phyloP scores from a whole-genome alignment of 2,888 invertebrate species.

The Lasioglossum morio region DNA sequence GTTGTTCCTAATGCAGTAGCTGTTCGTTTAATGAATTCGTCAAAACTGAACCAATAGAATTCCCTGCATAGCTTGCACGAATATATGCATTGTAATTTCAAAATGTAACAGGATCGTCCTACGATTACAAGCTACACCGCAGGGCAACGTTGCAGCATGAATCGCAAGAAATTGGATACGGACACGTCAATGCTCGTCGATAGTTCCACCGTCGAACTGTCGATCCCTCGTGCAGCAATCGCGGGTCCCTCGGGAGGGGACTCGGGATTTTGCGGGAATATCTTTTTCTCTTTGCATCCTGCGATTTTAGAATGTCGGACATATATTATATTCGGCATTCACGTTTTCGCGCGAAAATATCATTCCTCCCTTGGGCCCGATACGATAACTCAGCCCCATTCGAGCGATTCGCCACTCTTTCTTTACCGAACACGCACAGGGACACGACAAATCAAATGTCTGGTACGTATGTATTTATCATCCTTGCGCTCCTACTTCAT shows the following conservation, averaged over 20 bases:
- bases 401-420: constrained; percentile 36
- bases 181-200: constrained; percentile 46
- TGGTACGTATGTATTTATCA: constrained; percentile 36
- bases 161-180: constrained; percentile 38
- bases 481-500: neutral
- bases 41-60: too few species aligned
- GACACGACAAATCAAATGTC: constrained; percentile 55
- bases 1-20: too few species aligned
- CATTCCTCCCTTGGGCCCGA: constrained; percentile 71
- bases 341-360: constrained; percentile 70
- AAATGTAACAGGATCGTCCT: neutral
- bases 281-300: constrained; percentile 57
- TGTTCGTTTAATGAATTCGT: too few species aligned
- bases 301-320: constrained; percentile 65
- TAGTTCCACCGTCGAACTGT: constrained; percentile 60
- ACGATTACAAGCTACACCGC: constrained; percentile 9
- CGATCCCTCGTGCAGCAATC: constrained; percentile 65
- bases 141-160: constrained; percentile 25
- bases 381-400: constrained; percentile 68
- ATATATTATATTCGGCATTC: constrained; percentile 72
- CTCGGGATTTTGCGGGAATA: constrained; percentile 61
- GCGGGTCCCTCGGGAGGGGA: constrained; percentile 55
- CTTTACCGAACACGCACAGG: constrained; percentile 31
- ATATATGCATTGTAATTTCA: neutral
- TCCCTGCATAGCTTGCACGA: too few species aligned